Conservation (phyloP, 2,113 vertebrate genomes). For the Raja brachyura region DNA sequence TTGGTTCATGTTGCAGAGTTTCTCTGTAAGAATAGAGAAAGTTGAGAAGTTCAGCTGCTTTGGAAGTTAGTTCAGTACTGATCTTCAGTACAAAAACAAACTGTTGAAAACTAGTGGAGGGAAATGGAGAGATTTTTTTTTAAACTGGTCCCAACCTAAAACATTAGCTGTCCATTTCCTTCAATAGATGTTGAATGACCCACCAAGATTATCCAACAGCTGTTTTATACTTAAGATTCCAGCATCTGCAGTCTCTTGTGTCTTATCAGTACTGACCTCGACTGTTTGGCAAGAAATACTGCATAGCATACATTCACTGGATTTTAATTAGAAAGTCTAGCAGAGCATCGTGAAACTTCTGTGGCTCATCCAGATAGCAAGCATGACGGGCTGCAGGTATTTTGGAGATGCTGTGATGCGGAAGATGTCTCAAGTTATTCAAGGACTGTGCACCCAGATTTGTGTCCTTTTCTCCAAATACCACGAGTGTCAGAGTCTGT, state of each 20-base stretch:
- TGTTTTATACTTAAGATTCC: no score
- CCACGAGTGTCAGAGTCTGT: constrained; percentile 81
- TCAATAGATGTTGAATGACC: no score
- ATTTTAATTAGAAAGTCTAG: constrained; percentile 75
- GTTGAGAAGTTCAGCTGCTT: neutral
- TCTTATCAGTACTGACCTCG: neutral
- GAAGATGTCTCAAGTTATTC: constrained; percentile 75
- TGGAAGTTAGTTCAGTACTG: neutral
- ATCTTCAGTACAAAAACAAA: neutral
- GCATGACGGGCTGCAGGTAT: constrained; percentile 73
- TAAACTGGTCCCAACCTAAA: no score
- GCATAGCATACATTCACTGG: constrained; percentile 43
- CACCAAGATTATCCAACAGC: no score
- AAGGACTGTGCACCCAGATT: constrained; percentile 75
- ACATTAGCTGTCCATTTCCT: no score
- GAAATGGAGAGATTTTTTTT: no score
- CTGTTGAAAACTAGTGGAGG: no score
- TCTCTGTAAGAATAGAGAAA: neutral
- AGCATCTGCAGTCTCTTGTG: no score
- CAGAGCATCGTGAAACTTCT: constrained; percentile 77
- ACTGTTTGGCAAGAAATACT: neutral
- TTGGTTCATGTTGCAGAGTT: neutral
- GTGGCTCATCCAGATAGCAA: constrained; percentile 84
- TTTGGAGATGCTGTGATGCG: constrained; percentile 62
- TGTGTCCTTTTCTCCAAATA: constrained; percentile 76